These are phyloP conservation scores for Mechanitis mazaeus DNA, from an alignment of 2,888 invertebrate species.

Conservation along the genomic window DNA sequence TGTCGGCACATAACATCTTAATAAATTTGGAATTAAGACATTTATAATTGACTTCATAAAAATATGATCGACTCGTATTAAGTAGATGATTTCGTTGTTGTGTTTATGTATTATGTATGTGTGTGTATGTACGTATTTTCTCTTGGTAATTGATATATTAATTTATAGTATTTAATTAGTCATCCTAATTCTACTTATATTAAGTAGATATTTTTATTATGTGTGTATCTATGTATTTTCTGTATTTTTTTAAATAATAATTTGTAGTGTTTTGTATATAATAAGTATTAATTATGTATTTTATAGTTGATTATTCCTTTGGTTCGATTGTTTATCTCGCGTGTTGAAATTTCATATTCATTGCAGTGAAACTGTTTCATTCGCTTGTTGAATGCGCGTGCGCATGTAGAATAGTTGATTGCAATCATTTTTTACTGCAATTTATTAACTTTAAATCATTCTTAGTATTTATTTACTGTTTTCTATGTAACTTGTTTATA, in stretches of 20 bases:
- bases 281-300: background rate
- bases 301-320: conserved; percentile 38
- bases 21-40: conserved; percentile 1
- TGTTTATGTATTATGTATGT: no score
- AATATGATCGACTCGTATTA: no score
- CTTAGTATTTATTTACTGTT: background rate
- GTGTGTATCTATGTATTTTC: no score
- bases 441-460: conserved; percentile 10
- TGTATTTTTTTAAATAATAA: no score
- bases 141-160: no score
- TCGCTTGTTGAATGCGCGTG: conserved; percentile 29
- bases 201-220: no score
- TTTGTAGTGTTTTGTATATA: no score
- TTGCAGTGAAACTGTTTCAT: conserved; percentile 29
- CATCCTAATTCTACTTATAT: no score
- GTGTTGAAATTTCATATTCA: conserved; percentile 32
- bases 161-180: no score
- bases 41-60: conserved; percentile 3
- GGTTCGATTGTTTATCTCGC: conserved; percentile 37
- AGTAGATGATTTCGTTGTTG: no score
- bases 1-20: conserved; percentile 25
- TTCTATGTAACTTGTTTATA: no score
- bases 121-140: no score
- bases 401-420: conserved; percentile 30
- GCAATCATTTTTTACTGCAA: conserved; percentile 24